Evolutionary conservation across 2,888 invertebrate genomes (phyloP).

Genomic region (Lissonota sp.): DNA sequence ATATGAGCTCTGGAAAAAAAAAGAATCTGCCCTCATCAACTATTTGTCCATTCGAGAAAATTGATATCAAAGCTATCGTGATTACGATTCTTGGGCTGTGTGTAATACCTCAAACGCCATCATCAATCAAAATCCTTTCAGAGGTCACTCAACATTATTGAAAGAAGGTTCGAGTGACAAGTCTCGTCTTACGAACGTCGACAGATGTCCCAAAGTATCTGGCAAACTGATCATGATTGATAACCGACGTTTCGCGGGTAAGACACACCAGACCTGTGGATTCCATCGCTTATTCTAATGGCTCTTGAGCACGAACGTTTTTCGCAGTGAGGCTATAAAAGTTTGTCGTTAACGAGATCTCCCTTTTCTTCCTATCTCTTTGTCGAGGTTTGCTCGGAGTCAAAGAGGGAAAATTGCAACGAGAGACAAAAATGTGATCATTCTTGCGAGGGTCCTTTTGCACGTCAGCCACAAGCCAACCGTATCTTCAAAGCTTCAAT

Average conservation of each 20-base stretch:
- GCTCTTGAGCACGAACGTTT: slow-evolving; percentile 1
- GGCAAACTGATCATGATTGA: slow-evolving; percentile 71
- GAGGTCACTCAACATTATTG: slow-evolving; percentile 28
- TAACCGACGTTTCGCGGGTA: slow-evolving; percentile 61
- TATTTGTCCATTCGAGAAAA: slow-evolving; percentile 7
- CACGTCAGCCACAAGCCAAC: slow-evolving; percentile 1
- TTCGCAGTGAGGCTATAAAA: slow-evolving; percentile 1
- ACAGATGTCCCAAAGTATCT: slow-evolving; percentile 71
- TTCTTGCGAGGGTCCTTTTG: slow-evolving; percentile 17
- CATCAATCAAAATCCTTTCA: slow-evolving; percentile 59
- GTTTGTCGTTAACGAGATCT: slow-evolving; percentile 18
- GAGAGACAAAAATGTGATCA: not conserved
- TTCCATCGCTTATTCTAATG: not conserved
- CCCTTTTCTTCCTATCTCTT: slow-evolving; percentile 20
- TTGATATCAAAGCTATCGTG: slow-evolving; percentile 10
- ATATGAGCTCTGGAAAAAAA: no score
- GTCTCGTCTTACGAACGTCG: slow-evolving; percentile 42
- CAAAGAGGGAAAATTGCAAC: slow-evolving; percentile 12
- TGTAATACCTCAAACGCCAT: not conserved
- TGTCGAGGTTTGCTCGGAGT: not conserved
- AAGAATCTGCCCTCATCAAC: not conserved
- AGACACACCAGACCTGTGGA: not conserved
- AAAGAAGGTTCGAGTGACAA: slow-evolving; percentile 2
- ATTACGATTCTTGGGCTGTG: not conserved
- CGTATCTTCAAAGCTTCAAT: slow-evolving; percentile 21